A percentile compares a stretch with the other conserved stretches of the same genome.
Conservation (phyloP, 2,113 vertebrate species). For the Rutilus rutilus region DNA sequence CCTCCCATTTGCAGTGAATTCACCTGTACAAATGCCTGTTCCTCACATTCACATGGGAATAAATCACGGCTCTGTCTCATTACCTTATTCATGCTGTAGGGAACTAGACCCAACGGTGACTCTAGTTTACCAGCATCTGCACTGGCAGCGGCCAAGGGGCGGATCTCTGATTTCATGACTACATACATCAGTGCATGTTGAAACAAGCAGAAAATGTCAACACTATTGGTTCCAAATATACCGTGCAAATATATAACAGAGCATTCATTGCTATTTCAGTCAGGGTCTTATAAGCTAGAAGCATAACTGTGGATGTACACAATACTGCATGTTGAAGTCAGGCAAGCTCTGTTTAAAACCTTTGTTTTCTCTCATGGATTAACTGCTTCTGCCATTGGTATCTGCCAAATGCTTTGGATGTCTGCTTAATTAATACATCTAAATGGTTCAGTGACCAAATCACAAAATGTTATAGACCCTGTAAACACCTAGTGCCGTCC, state of each 20-base stretch:
- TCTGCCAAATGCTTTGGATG: not conserved
- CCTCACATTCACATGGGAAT: conserved; percentile 60
- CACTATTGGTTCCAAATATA: not conserved
- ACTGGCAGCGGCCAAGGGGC: not conserved
- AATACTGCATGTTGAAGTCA: not conserved
- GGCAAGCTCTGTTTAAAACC: not conserved
- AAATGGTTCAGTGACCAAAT: not conserved
- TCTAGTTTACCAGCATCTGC: conserved; percentile 48
- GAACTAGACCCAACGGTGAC: conserved; percentile 53
- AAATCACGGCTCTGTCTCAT: conserved; percentile 60
- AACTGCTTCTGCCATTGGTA: not conserved
- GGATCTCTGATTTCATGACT: not conserved
- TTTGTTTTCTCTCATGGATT: not conserved
- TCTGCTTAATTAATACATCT: not conserved
- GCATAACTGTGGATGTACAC: not conserved
- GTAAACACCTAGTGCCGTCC: not conserved
- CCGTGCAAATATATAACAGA: not conserved
- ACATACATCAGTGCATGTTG: not conserved
- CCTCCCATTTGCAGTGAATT: conserved; percentile 62
- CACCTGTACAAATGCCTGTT: conserved; percentile 11
- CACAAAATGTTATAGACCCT: not conserved
- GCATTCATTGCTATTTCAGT: not conserved
- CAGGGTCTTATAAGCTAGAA: not conserved
- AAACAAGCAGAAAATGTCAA: not conserved
- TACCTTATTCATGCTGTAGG: conserved; percentile 69